Conservation (phyloP, 2,797 vertebrate genomes). For the Notamacropus eugenii region DNA sequence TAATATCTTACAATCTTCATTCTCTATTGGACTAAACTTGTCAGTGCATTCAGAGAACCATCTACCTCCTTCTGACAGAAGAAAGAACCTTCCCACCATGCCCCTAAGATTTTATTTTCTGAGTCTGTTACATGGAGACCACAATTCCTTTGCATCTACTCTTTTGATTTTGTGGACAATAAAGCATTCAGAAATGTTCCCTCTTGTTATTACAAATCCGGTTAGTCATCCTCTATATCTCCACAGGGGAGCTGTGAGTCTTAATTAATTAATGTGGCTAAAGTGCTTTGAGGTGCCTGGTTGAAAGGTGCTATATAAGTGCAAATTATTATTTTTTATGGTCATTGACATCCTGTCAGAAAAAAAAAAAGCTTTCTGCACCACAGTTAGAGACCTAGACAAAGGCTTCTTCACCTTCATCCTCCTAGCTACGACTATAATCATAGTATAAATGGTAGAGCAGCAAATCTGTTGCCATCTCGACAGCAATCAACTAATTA, state of each 20-base stretch:
- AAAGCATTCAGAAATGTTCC: constrained; percentile 76
- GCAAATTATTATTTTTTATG: constrained; percentile 77
- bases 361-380: constrained; percentile 72
- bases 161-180: constrained; percentile 77
- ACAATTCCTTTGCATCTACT: constrained; percentile 68
- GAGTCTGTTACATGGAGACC: constrained; percentile 70
- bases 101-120: constrained; percentile 62
- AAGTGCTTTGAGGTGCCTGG: constrained; percentile 71
- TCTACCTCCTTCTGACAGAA: constrained; percentile 67
- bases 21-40: constrained; percentile 53
- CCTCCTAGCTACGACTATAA: constrained; percentile 77
- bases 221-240: constrained; percentile 76
- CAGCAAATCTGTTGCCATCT: constrained; percentile 82
- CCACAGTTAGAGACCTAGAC: constrained; percentile 77
- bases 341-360: constrained; percentile 62
- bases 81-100: constrained; percentile 24
- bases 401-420: constrained; percentile 82
- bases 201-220: constrained; percentile 80
- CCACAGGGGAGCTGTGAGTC: constrained; percentile 74
- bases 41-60: constrained; percentile 71
- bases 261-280: constrained; percentile 80
- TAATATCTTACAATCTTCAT: constrained; percentile 56
- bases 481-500: constrained; percentile 83
- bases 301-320: constrained; percentile 78
- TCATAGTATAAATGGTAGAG: constrained; percentile 70